Conservation (phyloP, 2,113 vertebrate genomes). For the Zingel zingel region DNA sequence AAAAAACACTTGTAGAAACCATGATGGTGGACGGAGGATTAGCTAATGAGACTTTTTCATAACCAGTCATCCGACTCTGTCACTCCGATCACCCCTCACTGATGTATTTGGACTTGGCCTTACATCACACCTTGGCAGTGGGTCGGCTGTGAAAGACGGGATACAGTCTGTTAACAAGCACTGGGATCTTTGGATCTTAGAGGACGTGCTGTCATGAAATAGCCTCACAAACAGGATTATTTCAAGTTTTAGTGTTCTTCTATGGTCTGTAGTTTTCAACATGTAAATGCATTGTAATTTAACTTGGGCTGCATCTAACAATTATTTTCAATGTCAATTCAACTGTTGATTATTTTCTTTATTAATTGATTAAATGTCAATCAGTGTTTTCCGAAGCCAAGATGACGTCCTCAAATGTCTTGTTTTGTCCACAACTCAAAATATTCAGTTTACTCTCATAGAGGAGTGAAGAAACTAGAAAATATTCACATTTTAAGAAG, state of each 20-base stretch:
- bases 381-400: too few species aligned
- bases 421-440: too few species aligned
- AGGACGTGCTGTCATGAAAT: background rate
- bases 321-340: too few species aligned
- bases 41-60: slow-evolving; percentile 57
- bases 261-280: too few species aligned
- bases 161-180: background rate
- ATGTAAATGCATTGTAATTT: too few species aligned
- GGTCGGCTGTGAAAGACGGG: slow-evolving; percentile 30
- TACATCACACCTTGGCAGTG: slow-evolving; percentile 35
- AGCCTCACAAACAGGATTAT: background rate
- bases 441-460: too few species aligned
- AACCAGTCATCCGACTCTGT: slow-evolving; percentile 38
- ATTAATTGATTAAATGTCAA: too few species aligned
- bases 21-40: slow-evolving; percentile 24
- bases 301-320: too few species aligned
- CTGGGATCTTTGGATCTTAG: background rate
- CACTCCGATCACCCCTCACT: background rate
- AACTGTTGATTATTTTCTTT: too few species aligned
- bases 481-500: too few species aligned
- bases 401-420: too few species aligned
- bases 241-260: background rate
- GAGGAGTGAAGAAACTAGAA: too few species aligned
- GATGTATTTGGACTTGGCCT: slow-evolving; percentile 15
- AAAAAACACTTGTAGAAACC: background rate